phyloP scores from a whole-genome alignment of 1,140 invertebrate species.

The Anagrus nilaparvatae region DNA sequence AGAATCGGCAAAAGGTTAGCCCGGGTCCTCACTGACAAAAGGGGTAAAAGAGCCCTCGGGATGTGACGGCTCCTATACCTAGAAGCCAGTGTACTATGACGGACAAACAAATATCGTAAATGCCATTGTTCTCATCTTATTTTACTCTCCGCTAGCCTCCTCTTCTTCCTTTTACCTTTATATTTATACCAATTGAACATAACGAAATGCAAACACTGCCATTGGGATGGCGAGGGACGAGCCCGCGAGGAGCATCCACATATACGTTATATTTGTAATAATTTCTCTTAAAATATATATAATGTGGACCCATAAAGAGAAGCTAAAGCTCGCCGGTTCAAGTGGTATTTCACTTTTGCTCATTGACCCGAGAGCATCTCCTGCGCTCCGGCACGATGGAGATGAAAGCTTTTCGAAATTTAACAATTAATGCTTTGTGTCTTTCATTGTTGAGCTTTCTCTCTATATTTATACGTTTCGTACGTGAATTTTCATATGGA shows the following conservation, averaged over 20 bases:
- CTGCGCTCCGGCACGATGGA: not conserved
- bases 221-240: slow-evolving; percentile 30
- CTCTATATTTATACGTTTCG: not conserved
- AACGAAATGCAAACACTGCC: slow-evolving; percentile 41
- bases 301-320: too few relatives aligned
- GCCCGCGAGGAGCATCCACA: not conserved
- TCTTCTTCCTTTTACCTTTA: too few relatives aligned
- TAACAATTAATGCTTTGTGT: slow-evolving; percentile 14
- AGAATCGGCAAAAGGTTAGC: slow-evolving; percentile 18
- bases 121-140: slow-evolving; percentile 38
- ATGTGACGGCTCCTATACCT: slow-evolving; percentile 25
- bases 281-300: not conserved
- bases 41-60: slow-evolving; percentile 28
- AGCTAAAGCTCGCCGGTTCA: slow-evolving; percentile 3
- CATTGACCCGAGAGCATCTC: slow-evolving; percentile 13
- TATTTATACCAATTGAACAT: slow-evolving; percentile 38
- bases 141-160: slow-evolving; percentile 27
- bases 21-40: slow-evolving; percentile 23
- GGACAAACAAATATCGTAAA: slow-evolving; percentile 42
- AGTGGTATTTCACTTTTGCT: slow-evolving; percentile 16
- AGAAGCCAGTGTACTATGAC: slow-evolving; percentile 12
- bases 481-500: not conserved
- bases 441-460: not conserved
- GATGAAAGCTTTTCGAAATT: slow-evolving; percentile 14
- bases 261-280: not conserved